A percentile compares a stretch with the other conserved stretches of the same genome.
These are phyloP conservation scores for Tragelaphus buxtoni DNA, from an alignment of 2,113 vertebrate genomes.

Conservation along the genomic window DNA sequence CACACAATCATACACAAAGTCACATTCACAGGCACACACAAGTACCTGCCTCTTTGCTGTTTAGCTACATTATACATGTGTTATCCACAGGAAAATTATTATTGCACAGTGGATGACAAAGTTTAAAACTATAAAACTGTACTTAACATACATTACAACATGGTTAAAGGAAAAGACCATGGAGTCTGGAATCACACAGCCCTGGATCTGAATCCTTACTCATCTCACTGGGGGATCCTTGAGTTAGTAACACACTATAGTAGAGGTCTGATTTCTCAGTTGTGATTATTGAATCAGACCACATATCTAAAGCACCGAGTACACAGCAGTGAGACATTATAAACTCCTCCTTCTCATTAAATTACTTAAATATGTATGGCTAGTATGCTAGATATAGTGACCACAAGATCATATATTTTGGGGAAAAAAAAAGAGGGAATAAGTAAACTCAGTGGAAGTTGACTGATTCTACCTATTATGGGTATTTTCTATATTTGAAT, in stretches of 20 bases:
- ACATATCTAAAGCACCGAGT: background rate
- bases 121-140: background rate
- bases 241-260: background rate
- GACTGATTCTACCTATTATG: background rate
- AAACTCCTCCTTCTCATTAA: background rate
- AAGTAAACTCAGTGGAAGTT: background rate
- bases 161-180: background rate
- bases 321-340: background rate
- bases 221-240: accelerated
- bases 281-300: background rate
- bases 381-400: background rate
- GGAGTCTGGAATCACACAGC: background rate
- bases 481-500: background rate
- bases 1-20: background rate
- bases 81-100: background rate
- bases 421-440: accelerated
- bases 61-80: too few species aligned
- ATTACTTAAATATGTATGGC: background rate
- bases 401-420: background rate
- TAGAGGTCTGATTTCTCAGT: background rate
- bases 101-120: background rate
- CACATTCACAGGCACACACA: background rate
- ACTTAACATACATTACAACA: background rate
- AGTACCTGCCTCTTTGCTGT: background rate
- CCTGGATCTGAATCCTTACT: background rate